Base-by-base conservation (phyloP, 2,888 invertebrate genomes). In the Ennomos quercinarius region DNA sequence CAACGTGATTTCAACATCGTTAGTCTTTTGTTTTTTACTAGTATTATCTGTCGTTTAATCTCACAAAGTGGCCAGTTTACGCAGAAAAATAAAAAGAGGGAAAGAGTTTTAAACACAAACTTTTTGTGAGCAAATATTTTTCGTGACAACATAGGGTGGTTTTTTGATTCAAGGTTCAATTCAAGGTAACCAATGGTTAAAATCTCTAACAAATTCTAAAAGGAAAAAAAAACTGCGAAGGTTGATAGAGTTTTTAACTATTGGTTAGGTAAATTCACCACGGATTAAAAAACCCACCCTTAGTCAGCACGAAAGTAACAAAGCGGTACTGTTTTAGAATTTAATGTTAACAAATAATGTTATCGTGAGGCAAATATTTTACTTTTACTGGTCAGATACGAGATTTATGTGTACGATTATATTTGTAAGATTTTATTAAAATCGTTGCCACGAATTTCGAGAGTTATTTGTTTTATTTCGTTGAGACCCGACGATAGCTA, bases 221-320 rank as follows among this genome's bases (percentile, higher is more conserved):
- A n/a, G n/a, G n/a, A n/a, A n/a, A n/a, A n/a, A n/a, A n/a, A n/a
- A n/a, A n/a, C n/a, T n/a, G n/a, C n/a, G n/a, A n/a, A n/a, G n/a
- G n/a, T n/a, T n/a, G n/a, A n/a, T n/a, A n/a, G n/a, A n/a, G n/a
- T n/a, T n/a, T n/a, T n/a, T n/a, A n/a, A n/a, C n/a, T n/a, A n/a
- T n/a, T n/a, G n/a, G n/a, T n/a, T n/a, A n/a, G n/a, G n/a, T n/a
- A n/a, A n/a, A n/a, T n/a, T n/a, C n/a, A n/a, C n/a, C n/a, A n/a
- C n/a, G n/a, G n/a, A n/a, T n/a, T n/a, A n/a, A n/a, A n/a, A n/a
- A n/a, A n/a, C n/a, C n/a, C n/a, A n/a, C n/a, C n/a, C n/a, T 39
- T 39, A 47, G 47, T 47, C 47, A 47, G 13, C 27, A 35, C 8
- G 39, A 47, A 39, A 13, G 8, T 39, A 47, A 47, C 27, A 27